A percentile compares a stretch with the other conserved stretches of the same genome.
phyloP scores from a whole-genome alignment of 2,888 invertebrate species.

The Silvanus unidentatus region DNA sequence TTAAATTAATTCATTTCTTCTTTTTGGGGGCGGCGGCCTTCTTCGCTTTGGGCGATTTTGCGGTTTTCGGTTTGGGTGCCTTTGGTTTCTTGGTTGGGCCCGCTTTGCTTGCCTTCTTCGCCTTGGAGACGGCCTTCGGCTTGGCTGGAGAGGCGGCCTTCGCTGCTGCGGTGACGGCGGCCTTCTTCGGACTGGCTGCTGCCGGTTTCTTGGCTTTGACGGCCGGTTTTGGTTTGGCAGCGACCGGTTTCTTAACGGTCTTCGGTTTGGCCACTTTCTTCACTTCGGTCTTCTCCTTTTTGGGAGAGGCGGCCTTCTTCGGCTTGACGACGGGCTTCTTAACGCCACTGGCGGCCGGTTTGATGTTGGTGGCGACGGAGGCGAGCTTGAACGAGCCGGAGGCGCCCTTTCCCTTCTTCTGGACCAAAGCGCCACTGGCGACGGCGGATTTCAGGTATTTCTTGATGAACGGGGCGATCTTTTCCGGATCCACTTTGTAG shows the following conservation, averaged over 20 bases:
- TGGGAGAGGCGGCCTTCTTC: slow-evolving; percentile 21
- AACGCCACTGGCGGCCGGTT: slow-evolving; percentile 18
- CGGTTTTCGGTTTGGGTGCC: slow-evolving; percentile 12
- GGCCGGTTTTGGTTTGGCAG: not conserved
- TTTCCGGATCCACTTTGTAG: slow-evolving; percentile 56
- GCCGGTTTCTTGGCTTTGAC: not conserved
- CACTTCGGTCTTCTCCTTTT: slow-evolving; percentile 3
- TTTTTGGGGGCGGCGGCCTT: slow-evolving; percentile 8
- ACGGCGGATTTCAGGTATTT: slow-evolving; percentile 55
- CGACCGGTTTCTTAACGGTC: slow-evolving; percentile 8
- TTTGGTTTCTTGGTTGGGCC: slow-evolving; percentile 13
- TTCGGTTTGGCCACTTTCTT: not conserved
- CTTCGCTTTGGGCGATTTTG: slow-evolving; percentile 9
- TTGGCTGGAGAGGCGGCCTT: slow-evolving; percentile 3
- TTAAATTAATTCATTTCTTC: slow-evolving; percentile 5
- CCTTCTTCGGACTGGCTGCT: slow-evolving; percentile 5
- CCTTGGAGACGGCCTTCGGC: slow-evolving; percentile 8
- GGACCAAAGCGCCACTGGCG: slow-evolving; percentile 49
- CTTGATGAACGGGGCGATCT: slow-evolving; percentile 54
- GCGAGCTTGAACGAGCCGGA: slow-evolving; percentile 49
- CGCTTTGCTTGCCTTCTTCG: slow-evolving; percentile 11
- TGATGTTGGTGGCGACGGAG: slow-evolving; percentile 15
- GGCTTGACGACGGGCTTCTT: slow-evolving; percentile 9
- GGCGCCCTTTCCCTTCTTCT: slow-evolving; percentile 54
- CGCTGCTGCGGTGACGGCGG: slow-evolving; percentile 1